Evolutionary conservation across 2,797 vertebrate species (phyloP).

Genomic region (Crax fasciolata): DNA sequence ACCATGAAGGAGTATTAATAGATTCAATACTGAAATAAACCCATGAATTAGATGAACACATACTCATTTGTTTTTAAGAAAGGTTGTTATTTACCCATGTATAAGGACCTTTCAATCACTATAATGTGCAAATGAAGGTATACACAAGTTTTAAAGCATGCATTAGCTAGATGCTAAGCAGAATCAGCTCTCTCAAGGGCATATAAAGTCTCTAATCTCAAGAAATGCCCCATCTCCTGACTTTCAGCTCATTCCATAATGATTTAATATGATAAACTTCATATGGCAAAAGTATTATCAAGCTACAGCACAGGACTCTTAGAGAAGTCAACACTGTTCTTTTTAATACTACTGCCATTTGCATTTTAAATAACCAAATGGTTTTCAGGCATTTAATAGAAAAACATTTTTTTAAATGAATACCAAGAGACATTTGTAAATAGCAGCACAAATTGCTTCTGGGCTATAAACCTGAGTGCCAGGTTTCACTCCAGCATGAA

Average conservation of each 20-base stretch:
- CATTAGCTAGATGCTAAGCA: not conserved
- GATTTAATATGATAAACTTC: constrained; percentile 19
- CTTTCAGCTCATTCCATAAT: not conserved
- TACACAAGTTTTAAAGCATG: not conserved
- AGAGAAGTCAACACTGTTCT: not conserved
- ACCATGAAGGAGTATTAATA: not conserved
- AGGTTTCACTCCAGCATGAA: constrained; percentile 76
- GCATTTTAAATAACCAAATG: constrained; percentile 77
- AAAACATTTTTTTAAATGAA: constrained; percentile 76
- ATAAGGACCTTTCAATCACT: not conserved
- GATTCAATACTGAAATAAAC: constrained; percentile 10
- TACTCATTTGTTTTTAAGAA: not conserved
- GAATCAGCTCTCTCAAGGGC: not conserved
- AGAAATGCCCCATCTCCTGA: not conserved
- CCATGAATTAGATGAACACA: constrained; percentile 45
- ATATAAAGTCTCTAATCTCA: not conserved
- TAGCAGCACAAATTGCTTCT: constrained; percentile 79
- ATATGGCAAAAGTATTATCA: not conserved
- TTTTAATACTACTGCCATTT: constrained; percentile 55
- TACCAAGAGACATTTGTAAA: constrained; percentile 80
- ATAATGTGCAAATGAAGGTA: not conserved
- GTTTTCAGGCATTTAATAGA: constrained; percentile 76
- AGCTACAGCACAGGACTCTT: not conserved
- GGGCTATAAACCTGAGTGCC: constrained; percentile 79
- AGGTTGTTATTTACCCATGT: not conserved